These are phyloP conservation scores for Phytoseiulus persimilis DNA, from an alignment of 2,888 invertebrate species.

Conservation along the genomic window DNA sequence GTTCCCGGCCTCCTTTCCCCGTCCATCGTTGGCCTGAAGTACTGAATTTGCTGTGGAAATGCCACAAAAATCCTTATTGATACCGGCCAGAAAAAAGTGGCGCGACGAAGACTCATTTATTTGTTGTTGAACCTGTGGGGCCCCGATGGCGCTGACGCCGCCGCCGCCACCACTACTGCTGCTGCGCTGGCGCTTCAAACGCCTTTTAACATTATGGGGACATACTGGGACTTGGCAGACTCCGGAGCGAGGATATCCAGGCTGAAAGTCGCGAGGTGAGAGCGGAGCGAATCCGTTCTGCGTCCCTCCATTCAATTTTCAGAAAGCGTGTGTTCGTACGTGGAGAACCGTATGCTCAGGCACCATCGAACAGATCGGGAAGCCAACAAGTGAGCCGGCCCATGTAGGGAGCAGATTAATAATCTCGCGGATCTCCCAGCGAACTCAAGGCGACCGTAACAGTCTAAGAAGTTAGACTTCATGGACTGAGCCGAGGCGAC, in stretches of 20 bases:
- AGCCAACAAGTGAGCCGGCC: too few relatives aligned
- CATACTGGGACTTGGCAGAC: neutral
- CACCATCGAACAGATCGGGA: too few relatives aligned
- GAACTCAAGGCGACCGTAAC: too few relatives aligned
- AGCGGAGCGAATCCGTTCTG: neutral
- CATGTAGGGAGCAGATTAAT: too few relatives aligned
- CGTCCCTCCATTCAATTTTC: too few relatives aligned
- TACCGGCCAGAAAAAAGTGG: neutral
- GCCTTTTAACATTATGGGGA: neutral
- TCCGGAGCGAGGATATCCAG: neutral
- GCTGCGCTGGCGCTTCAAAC: neutral
- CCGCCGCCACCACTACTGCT: neutral
- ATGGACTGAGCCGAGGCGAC: neutral
- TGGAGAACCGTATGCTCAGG: too few relatives aligned
- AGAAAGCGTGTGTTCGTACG: too few relatives aligned
- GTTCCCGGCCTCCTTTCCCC: neutral
- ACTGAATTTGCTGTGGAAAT: neutral
- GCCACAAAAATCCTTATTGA: neutral
- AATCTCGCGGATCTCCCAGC: too few relatives aligned
- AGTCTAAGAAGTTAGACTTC: too few relatives aligned
- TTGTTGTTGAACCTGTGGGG: neutral
- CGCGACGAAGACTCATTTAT: neutral
- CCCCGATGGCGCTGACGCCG: neutral
- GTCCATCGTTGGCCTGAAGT: neutral
- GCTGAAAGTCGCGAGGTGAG: neutral